phyloP scores from a whole-genome alignment of 2,797 vertebrate species.

The Lophotriccus pileatus region DNA sequence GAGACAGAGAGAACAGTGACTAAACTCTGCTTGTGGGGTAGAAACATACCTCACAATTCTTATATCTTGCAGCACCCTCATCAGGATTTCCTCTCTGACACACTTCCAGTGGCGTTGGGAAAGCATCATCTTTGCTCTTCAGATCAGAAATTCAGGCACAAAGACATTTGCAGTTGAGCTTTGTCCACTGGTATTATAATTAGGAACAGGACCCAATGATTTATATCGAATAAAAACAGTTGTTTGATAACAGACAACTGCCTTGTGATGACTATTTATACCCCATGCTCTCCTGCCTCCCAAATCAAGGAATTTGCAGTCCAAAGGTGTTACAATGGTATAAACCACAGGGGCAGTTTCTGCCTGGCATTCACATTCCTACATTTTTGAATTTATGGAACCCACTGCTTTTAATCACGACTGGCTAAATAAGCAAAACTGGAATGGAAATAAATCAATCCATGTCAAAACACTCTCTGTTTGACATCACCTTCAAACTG shows the following conservation, averaged over 20 bases:
- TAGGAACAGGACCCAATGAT: neutral
- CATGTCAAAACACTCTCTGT: neutral
- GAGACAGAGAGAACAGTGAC: neutral
- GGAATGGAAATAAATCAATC: neutral
- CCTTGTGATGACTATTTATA: neutral
- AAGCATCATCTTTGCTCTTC: neutral
- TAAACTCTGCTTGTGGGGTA: rapidly evolving
- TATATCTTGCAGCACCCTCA: neutral
- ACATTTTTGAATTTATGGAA: neutral
- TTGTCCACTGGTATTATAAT: neutral
- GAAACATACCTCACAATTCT: rapidly evolving
- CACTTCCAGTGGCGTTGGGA: rapidly evolving
- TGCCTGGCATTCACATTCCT: neutral
- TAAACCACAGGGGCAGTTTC: neutral
- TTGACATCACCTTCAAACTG: neutral
- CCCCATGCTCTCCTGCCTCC: neutral
- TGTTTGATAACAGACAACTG: neutral
- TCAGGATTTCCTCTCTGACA: neutral
- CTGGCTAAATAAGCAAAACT: neutral
- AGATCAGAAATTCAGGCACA: neutral
- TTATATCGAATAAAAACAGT: neutral
- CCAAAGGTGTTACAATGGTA: neutral
- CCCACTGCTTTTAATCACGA: neutral
- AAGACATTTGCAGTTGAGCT: neutral
- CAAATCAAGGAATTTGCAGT: neutral